These are phyloP conservation scores for Eumerus sabulonum DNA, from an alignment of 2,888 invertebrate species.

Conservation along the genomic window DNA sequence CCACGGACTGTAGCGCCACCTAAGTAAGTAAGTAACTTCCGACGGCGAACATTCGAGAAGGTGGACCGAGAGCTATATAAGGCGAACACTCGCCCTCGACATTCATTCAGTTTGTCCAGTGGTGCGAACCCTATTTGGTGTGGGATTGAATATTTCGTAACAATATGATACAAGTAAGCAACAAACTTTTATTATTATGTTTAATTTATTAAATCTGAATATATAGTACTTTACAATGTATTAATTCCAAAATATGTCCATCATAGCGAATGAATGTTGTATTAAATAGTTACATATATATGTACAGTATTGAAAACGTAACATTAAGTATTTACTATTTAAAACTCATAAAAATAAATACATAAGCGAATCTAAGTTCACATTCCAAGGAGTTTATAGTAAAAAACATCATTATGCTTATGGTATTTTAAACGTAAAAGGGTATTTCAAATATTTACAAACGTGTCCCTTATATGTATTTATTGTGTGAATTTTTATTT, in stretches of 20 bases:
- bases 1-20: no score
- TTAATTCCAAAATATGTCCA: background rate
- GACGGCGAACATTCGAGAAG: no score
- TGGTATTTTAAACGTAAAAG: background rate
- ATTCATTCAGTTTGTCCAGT: no score
- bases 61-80: no score
- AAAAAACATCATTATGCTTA: constrained; percentile 46
- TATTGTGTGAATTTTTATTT: background rate
- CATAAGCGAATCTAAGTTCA: constrained; percentile 24
- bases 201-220: constrained; percentile 18
- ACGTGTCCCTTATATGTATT: background rate
- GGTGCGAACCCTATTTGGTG: no score
- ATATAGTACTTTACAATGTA: constrained; percentile 20
- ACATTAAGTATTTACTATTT: constrained; percentile 10
- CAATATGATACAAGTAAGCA: no score
- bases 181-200: constrained; percentile 4
- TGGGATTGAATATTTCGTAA: no score
- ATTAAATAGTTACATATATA: constrained; percentile 1
- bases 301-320: background rate
- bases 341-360: constrained; percentile 40
- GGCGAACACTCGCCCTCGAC: no score
- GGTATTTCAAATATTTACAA: constrained; percentile 5
- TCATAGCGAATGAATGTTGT: constrained; percentile 4
- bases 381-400: constrained; percentile 25
- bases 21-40: no score